Base-by-base conservation (phyloP, 2,113 vertebrate species). In the Malurus cyaneus region DNA sequence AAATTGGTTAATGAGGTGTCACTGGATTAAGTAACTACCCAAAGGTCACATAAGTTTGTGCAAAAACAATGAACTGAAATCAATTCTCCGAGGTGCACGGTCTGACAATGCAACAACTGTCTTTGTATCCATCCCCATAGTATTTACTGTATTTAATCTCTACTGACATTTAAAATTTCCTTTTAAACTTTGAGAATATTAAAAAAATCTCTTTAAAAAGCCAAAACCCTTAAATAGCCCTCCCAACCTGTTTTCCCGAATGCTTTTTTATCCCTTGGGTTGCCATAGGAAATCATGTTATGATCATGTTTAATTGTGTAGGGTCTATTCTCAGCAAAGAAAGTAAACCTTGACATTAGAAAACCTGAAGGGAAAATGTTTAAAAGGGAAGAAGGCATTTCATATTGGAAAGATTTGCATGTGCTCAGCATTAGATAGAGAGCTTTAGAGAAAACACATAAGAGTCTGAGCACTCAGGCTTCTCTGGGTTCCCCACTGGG, bases 1-100 rank as follows among this genome's bases (percentile, higher is more conserved):
- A 93, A 91, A 91, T 82, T 86, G 67, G 74, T 87, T 95, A 93
- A 95, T 91, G 87, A 95, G 79, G 31, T 92, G 21, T 34, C 32
- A 42, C 59, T 91, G 60, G 46, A 88, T 82, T 85, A 93, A 91
- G 26, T 87, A 91, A 91, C 74, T 93, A 85, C 54, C 46, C 62
- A 94, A 94, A 92, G 71, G 84, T 95, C 88, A 92, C 32, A 11
- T 47, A 91, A 93, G 32, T 89, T 62, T 80, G 26, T 66, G 50
- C 41, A 54, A 94, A 80, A 94, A 64, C 2, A 21, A 28, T 60
- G 70, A 87, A 76, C 20, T 80, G n/a, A 88, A 95, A 82, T 73
- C 72, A 9, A 34, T 18, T 91, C 59, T 89, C 53, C 6, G 57
- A 67, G 16, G 36, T n/a, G 46, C 41, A 66, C 3, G 31, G 12